Evolutionary conservation across 2,113 vertebrate species (phyloP).

Genomic region (Tretioscincus oriximinensis): DNA sequence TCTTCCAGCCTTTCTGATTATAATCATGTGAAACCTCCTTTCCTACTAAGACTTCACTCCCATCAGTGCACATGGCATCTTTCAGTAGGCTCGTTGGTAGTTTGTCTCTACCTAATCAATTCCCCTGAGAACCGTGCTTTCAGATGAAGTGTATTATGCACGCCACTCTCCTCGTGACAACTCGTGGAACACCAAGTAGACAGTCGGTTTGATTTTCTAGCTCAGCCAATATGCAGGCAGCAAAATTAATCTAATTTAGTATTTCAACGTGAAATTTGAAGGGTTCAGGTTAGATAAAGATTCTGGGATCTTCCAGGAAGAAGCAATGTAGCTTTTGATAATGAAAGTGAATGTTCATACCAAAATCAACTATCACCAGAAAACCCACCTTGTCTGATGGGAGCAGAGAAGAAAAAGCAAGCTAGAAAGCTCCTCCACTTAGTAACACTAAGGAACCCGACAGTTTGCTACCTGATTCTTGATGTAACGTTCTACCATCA

Average conservation of each 20-base stretch:
- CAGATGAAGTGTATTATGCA: conserved; percentile 32
- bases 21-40: conserved; percentile 3
- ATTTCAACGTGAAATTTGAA: too few species aligned
- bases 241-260: conserved; percentile 42
- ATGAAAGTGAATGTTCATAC: too few species aligned
- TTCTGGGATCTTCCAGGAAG: too few species aligned
- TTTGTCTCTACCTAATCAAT: conserved; percentile 38
- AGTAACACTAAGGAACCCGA: too few species aligned
- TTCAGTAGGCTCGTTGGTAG: conserved; percentile 19
- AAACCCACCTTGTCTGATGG: too few species aligned
- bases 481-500: too few species aligned
- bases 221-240: conserved; percentile 54
- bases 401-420: too few species aligned
- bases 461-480: too few species aligned
- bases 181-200: conserved; percentile 72
- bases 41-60: not conserved
- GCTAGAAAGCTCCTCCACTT: too few species aligned
- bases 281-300: too few species aligned
- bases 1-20: conserved; percentile 24
- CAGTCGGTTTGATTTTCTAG: conserved; percentile 72
- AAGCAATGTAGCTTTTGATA: too few species aligned
- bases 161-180: conserved; percentile 66
- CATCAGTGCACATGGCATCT: not conserved
- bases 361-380: too few species aligned
- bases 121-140: conserved; percentile 36